Base-by-base conservation (phyloP, 1,140 invertebrate genomes). In the Hermatobates lingyangjiaoensis region DNA sequence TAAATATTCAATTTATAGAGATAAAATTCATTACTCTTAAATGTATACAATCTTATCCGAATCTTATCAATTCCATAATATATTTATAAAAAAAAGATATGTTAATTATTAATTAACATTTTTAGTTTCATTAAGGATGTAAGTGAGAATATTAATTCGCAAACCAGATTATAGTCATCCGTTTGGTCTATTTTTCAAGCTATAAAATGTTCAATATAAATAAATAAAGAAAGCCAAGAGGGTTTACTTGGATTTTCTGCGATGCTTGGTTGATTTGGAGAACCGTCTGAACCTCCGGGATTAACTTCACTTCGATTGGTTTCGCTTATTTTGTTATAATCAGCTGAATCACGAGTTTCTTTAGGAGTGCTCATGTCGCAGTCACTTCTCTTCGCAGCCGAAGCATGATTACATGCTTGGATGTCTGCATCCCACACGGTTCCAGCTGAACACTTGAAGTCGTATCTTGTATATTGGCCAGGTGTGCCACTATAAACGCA, bases 351-450 rank as follows among this genome's bases (percentile, higher is more conserved):
- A n/a, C n/a, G n/a, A n/a, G n/a, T n/a, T n/a, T n/a, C n/a, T n/a
- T n/a, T n/a, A n/a, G n/a, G n/a, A n/a, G n/a, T n/a, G n/a, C n/a
- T 10, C 27, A 20, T 14, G 7, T 2, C 2, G 18, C 21, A 25
- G 12, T 44, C 40, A 25, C 4, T 21, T 45, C 42, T 38, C 30
- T 46, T 25, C 2, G 40, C 25, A 5, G 70, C 67, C 61, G 66
- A 66, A n/a, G 67, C 64, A 63, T 79, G 71, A 64, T 80, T 79
- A 62, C 77, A 80, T 25, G 66, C 67, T 52, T 70, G 63, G 26
- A 71, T 67, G 40, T 71, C 65, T 50, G 66, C 54, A 64, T 80
- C 77, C 75, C 76, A 80, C 20, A 74, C 73, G 3, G 77, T 80
- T 26, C 75, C 75, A 50, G 74, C 69, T 1, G 73, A 74, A 62